Conservation (phyloP, 2,888 invertebrate species). For the Campoletis raptor region DNA sequence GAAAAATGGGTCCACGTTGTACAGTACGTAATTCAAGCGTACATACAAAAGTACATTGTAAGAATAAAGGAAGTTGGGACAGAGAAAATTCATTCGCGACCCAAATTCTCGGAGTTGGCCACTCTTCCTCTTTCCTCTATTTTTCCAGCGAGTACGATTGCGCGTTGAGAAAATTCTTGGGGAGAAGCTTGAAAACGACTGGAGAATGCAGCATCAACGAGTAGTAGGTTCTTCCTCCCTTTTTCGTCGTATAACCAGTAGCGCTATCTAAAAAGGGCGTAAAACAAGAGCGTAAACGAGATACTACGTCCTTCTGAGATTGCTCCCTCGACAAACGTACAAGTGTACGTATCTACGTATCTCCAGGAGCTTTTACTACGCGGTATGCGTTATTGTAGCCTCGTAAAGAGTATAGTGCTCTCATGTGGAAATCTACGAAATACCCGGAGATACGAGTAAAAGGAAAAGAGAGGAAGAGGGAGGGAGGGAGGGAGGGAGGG, state of each 20-base stretch:
- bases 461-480: not conserved
- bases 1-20: not conserved
- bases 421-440: slow-evolving; percentile 45
- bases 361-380: slow-evolving; percentile 29
- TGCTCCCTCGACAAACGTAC: not conserved
- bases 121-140: slow-evolving; percentile 15
- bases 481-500: not conserved
- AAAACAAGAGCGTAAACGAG: not conserved
- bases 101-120: slow-evolving; percentile 55
- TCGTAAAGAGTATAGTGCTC: slow-evolving; percentile 63
- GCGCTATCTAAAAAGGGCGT: not conserved
- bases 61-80: slow-evolving; percentile 47
- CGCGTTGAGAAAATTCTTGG: slow-evolving; percentile 42
- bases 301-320: not conserved
- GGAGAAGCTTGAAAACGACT: slow-evolving; percentile 46
- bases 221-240: slow-evolving; percentile 30
- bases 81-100: slow-evolving; percentile 66
- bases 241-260: not conserved
- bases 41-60: not conserved
- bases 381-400: slow-evolving; percentile 62
- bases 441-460: slow-evolving; percentile 31
- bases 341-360: slow-evolving; percentile 29
- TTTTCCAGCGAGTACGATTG: not conserved
- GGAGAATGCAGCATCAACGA: slow-evolving; percentile 59
- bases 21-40: not conserved